Evolutionary conservation across 2,113 vertebrate species (phyloP), one percentile per base, ranked within the genome.

Genomic region (Campylomormyrus numenius): DNA sequence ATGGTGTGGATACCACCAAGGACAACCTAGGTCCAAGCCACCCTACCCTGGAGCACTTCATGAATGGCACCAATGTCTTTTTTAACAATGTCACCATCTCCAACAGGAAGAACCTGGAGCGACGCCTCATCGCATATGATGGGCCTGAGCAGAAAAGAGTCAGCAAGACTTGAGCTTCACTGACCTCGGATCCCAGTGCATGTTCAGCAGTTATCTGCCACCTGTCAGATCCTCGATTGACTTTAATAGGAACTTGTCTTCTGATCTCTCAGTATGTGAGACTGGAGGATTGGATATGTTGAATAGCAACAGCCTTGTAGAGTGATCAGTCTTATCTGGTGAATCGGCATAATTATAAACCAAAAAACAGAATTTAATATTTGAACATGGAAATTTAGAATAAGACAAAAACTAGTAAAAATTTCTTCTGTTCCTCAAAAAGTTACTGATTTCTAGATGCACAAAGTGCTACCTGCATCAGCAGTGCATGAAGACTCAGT

Each of bases 81-180:
- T 96, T 39, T 3, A 39, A 95, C 93, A 96, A 96, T 92, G 89
- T 97, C 80, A 87, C 92, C 39, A 94, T 94, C 7, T 92, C 95
- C 0, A 94, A 96, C 66, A 95, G 94, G 92, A 97, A 95, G 93
- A 93, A 88, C 35, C 94, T 96, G 58, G 89, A 91, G 1, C 95
- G 96, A 8, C 93, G 96, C 92, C 95, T 97, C 11, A 77, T 96
- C 92, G 93, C 96, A 96, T 96, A 96, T 96, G 21, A 42, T 58
- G n/a, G 3, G 8, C 94, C 92, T 89, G 93, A 92, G 90, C 96
- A 96, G 58, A 90, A 52, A 15, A 91, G 86, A 90, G 94, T 96
- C 89, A 21, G 88, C 92, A 88, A 90, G 0, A 70, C 84, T 1
- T 88, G 35, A 87, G 7, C 70, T 93, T 13, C 58, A 88, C 46